phyloP scores from a whole-genome alignment of 2,888 invertebrate species.

The Malthinus seriepunctatus region DNA sequence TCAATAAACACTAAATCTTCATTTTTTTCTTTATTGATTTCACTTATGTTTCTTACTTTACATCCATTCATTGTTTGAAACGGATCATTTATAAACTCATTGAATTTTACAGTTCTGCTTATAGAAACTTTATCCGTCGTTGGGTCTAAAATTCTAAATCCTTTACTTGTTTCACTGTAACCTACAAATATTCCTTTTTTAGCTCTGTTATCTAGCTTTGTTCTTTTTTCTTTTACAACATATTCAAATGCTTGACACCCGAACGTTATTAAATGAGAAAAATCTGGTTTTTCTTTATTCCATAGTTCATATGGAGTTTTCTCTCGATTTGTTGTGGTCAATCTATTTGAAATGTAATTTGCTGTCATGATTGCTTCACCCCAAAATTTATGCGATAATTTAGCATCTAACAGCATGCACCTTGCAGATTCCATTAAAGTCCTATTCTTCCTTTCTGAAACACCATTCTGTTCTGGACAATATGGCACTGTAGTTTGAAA shows the following conservation, averaged over 20 bases:
- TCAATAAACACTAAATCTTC: no score
- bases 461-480: background rate
- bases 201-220: background rate
- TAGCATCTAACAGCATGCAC: no score
- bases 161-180: background rate
- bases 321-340: background rate
- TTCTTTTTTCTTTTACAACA: background rate
- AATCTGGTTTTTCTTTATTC: background rate
- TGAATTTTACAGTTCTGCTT: background rate
- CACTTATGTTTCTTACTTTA: no score
- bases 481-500: background rate
- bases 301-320: background rate
- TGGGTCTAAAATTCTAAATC: background rate
- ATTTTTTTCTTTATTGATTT: no score
- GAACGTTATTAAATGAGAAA: background rate
- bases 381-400: background rate
- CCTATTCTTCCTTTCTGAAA: background rate
- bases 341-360: background rate
- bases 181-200: background rate
- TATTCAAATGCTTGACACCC: background rate
- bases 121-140: background rate
- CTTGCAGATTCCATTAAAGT: background rate
- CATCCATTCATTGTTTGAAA: no score
- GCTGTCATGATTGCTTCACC: background rate
- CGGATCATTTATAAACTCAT: no score